These are phyloP conservation scores for Chelonus formosanus DNA, from an alignment of 2,888 invertebrate species.

Conservation along the genomic window DNA sequence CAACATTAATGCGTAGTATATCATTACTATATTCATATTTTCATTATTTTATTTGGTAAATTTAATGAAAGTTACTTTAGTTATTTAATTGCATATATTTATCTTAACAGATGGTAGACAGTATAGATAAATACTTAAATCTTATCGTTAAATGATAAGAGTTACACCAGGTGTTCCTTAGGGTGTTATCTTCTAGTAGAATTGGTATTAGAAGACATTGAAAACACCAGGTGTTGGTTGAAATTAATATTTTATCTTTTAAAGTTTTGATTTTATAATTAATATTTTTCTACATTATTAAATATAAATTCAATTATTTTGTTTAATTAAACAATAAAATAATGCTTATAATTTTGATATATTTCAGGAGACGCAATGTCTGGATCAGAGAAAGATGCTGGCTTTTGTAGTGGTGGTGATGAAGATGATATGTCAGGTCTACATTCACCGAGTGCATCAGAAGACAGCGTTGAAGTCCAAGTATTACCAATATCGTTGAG, in stretches of 20 bases:
- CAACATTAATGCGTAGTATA: slow-evolving; percentile 11
- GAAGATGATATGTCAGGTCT: slow-evolving; percentile 69
- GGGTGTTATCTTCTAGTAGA: slow-evolving; percentile 33
- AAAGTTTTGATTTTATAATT: background rate
- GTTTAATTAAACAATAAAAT: background rate
- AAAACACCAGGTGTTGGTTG: slow-evolving; percentile 8
- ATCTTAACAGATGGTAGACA: background rate
- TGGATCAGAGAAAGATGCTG: slow-evolving; percentile 72
- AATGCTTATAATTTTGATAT: slow-evolving; percentile 32
- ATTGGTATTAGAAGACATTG: slow-evolving; percentile 13
- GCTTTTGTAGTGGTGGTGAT: slow-evolving; percentile 79
- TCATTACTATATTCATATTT: slow-evolving; percentile 19
- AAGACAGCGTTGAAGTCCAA: slow-evolving; percentile 74
- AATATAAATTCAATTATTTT: too few species aligned
- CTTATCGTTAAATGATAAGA: slow-evolving; percentile 7
- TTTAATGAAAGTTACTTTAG: background rate
- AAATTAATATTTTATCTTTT: background rate
- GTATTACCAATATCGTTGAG: slow-evolving; percentile 69
- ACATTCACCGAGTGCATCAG: slow-evolving; percentile 73
- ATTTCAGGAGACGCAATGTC: slow-evolving; percentile 69
- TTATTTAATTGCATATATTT: background rate
- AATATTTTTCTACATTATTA: background rate
- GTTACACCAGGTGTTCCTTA: slow-evolving; percentile 33
- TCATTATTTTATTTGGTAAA: background rate
- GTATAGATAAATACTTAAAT: slow-evolving; percentile 1